These are phyloP conservation scores for Merodon equestris DNA, from an alignment of 2,888 invertebrate species.

Conservation along the genomic window DNA sequence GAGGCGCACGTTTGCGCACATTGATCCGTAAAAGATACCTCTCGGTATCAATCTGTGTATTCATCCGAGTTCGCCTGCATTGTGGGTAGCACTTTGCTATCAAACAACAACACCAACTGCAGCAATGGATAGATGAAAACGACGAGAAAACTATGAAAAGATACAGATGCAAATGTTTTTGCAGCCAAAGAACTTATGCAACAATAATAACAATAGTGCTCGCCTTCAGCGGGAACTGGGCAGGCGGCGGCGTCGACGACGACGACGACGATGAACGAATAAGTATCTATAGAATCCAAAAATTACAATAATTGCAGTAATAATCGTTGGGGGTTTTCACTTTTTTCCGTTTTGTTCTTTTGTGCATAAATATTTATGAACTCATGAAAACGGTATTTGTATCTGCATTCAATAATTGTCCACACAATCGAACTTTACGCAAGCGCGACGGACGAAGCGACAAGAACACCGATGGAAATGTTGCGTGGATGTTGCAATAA, in stretches of 20 bases:
- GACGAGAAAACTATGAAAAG: too few species aligned
- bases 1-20: conserved; percentile 65
- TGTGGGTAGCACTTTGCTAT: conserved; percentile 63
- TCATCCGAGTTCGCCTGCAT: conserved; percentile 11
- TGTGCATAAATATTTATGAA: conserved; percentile 65
- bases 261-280: conserved; percentile 2
- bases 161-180: conserved; percentile 65
- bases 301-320: conserved; percentile 69
- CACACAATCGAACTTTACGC: conserved; percentile 42
- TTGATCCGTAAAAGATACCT: conserved; percentile 61
- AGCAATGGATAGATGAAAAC: too few species aligned
- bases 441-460: conserved; percentile 3
- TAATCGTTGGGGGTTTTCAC: conserved; percentile 48
- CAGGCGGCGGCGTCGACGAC: conserved; percentile 1
- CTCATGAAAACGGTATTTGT: conserved; percentile 56
- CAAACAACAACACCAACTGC: conserved; percentile 37
- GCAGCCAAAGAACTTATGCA: conserved; percentile 66
- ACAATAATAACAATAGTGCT: conserved; percentile 63
- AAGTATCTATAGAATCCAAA: conserved; percentile 61
- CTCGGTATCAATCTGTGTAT: conserved; percentile 55
- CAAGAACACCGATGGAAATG: conserved; percentile 36
- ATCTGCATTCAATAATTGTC: conserved; percentile 51
- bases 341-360: conserved; percentile 5
- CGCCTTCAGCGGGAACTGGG: conserved; percentile 6
- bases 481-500: conserved; percentile 67